Conservation (phyloP, 2,113 vertebrate genomes). For the Probosciger aterrimus region DNA sequence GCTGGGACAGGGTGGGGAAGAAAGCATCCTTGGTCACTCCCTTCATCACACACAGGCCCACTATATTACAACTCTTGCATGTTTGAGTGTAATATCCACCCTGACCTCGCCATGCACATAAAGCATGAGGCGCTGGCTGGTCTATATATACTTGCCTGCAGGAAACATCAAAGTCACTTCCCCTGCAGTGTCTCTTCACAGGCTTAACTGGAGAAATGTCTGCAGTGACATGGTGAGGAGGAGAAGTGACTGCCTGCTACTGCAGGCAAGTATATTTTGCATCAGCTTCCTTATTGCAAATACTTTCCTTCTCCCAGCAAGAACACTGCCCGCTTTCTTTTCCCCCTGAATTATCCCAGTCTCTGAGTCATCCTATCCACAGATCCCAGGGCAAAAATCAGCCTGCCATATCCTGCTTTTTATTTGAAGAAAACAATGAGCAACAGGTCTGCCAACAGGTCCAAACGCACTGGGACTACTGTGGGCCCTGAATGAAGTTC, state of each 20-base stretch:
- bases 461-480: accelerated
- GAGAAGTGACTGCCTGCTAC: neutral
- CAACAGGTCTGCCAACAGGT: neutral
- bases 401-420: neutral
- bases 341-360: neutral
- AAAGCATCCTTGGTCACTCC: neutral
- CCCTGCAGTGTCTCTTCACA: neutral
- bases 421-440: neutral
- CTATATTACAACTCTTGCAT: neutral
- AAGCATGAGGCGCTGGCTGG: neutral
- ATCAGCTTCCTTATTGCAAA: neutral
- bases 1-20: neutral
- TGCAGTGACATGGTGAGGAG: neutral
- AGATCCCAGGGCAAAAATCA: neutral
- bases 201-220: neutral
- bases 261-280: neutral
- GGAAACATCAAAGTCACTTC: neutral
- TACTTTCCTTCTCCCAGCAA: neutral
- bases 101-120: accelerated
- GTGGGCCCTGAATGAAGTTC: neutral
- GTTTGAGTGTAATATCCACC: neutral
- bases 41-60: neutral
- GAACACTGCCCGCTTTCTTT: neutral
- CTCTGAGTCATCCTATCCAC: neutral
- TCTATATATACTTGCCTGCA: neutral